These are phyloP conservation scores for Hydrotaea diabolus DNA, from an alignment of 2,888 invertebrate species.

Conservation along the genomic window DNA sequence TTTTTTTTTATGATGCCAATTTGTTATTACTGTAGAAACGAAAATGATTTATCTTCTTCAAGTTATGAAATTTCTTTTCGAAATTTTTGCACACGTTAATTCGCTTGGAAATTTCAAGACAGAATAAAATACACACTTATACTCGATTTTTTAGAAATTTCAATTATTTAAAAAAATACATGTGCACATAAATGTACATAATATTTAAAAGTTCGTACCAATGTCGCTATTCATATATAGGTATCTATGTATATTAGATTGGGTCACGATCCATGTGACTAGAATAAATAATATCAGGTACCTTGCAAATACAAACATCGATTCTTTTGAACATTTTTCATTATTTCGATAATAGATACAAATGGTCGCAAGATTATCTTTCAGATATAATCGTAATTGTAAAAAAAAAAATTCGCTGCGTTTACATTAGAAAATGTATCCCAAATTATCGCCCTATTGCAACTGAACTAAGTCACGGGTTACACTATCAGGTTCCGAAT, in stretches of 20 bases:
- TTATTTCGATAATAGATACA: no score
- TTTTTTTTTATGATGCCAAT: conserved; percentile 15
- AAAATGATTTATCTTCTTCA: conserved; percentile 5
- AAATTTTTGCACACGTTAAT: conserved; percentile 54
- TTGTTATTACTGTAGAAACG: conserved; percentile 20
- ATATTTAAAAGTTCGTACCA: neutral
- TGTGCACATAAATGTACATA: neutral
- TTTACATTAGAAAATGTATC: no score
- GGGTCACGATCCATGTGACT: no score
- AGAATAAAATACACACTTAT: conserved; percentile 48
- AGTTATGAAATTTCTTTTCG: neutral
- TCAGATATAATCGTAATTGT: no score
- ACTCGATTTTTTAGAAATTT: conserved; percentile 44
- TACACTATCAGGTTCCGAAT: no score
- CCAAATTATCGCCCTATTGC: no score
- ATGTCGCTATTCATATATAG: neutral
- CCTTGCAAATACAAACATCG: no score
- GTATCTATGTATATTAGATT: neutral
- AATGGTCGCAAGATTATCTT: no score
- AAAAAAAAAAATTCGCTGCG: no score
- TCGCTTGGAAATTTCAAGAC: conserved; percentile 64
- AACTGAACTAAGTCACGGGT: no score
- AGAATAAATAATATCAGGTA: no score
- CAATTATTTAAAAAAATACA: conserved; percentile 51
- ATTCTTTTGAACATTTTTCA: no score